Base-by-base conservation (phyloP, 2,888 invertebrate genomes). In the Fragum sueziense region DNA sequence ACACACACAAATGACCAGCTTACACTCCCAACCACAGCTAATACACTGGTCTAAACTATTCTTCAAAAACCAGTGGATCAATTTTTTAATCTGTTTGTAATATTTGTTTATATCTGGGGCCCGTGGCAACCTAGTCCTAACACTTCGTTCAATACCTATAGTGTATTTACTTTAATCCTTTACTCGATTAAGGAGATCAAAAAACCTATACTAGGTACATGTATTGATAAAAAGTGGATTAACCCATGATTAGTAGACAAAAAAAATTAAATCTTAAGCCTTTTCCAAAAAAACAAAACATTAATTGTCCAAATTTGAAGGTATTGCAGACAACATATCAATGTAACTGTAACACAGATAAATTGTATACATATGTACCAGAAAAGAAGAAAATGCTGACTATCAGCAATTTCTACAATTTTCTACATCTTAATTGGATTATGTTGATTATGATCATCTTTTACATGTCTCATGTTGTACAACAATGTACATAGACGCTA, bases 31-130 rank as follows among this genome's bases (percentile, higher is more conserved):
- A 47, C 47, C 47, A 47, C n/a, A n/a, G n/a, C n/a, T n/a, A n/a
- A n/a, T n/a, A 47, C 47, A 3, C 47, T 47, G 47, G 47, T 47
- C 47, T 47, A 14, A 9, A 14, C 47, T 41, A n/a, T 65, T 33
- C 25, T 65, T 65, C 25, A 11, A 65, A 65, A 65, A 65, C 27
- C 65, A 65, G 22, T 65, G 37, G 65, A 27, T 65, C 41, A 65
- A 65, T 65, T 65, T 65, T n/a, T 77, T 82, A 82, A 82, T 82
- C 82, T 82, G 82, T 82, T 82, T 81, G 81, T 54, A 61, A 61
- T 73, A 72, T 79, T 80, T 84, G 84, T 84, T 84, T 84, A 71
- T 80, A 51, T 73, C 62, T 47, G 41, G 31, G 65, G 84, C 68
- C 51, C 79, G 47, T 71, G 69, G 84, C 84, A 84, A 84, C 84